Evolutionary conservation across 2,113 vertebrate species (phyloP).

Genomic region (Mormoops blainvillei): DNA sequence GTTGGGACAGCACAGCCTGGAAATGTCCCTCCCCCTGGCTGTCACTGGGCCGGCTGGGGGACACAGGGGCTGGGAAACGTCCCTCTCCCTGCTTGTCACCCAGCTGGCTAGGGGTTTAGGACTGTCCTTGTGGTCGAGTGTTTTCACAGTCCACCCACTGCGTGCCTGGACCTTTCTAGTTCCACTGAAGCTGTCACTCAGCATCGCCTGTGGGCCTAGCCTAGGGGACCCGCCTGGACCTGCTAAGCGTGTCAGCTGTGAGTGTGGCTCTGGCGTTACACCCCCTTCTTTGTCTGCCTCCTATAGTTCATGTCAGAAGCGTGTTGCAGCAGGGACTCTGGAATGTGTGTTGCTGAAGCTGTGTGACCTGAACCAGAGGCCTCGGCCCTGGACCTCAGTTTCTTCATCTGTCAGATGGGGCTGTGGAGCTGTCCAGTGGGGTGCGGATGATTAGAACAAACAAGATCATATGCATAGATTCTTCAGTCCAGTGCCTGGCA

Average conservation of each 20-base stretch:
- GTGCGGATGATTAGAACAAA: neutral
- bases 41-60: neutral
- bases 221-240: neutral
- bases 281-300: neutral
- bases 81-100: neutral
- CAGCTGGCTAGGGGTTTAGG: neutral
- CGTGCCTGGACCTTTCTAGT: neutral
- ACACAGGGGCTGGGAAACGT: neutral
- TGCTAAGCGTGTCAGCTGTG: neutral
- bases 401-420: neutral
- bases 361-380: neutral
- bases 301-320: accelerated
- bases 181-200: neutral
- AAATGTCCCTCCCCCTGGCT: too few species aligned
- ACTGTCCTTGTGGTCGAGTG: neutral
- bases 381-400: neutral
- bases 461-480: accelerated
- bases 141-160: accelerated
- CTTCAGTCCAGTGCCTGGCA: accelerated
- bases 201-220: accelerated
- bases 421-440: neutral
- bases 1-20: neutral
- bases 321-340: neutral
- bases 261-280: too few species aligned
- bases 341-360: neutral